Evolutionary conservation across 1,140 invertebrate species (phyloP).

Genomic region (Wasmannia auropunctata): DNA sequence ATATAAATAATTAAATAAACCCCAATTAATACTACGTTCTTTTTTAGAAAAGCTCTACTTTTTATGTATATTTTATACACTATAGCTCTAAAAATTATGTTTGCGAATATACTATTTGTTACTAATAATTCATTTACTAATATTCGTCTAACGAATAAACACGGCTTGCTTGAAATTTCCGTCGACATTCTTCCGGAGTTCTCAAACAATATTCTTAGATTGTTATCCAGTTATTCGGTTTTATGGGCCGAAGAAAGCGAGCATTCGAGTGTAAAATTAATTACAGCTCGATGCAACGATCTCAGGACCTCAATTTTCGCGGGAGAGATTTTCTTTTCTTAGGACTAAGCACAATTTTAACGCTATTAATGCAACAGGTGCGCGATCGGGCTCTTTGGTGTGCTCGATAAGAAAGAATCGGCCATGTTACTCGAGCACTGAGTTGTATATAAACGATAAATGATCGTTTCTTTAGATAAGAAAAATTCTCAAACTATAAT

Average conservation of each 20-base stretch:
- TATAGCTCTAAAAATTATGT: background rate
- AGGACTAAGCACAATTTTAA: constrained; percentile 35
- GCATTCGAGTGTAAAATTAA: constrained; percentile 38
- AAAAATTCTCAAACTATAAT: background rate
- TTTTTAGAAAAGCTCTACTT: background rate
- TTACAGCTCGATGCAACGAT: constrained; percentile 39
- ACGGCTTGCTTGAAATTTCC: background rate
- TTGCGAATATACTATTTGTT: background rate
- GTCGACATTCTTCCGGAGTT: background rate
- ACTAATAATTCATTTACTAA: background rate
- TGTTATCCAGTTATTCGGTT: background rate
- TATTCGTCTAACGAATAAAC: background rate
- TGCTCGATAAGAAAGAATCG: constrained; percentile 21
- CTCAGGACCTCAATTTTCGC: constrained; percentile 28
- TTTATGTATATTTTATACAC: background rate
- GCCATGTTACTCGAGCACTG: background rate
- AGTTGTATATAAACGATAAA: background rate
- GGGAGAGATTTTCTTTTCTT: constrained; percentile 47
- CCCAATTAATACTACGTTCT: background rate
- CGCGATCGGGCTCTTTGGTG: background rate
- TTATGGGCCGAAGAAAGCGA: constrained; percentile 14
- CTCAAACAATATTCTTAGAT: background rate
- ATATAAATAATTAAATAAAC: background rate
- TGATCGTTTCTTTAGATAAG: background rate
- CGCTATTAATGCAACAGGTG: constrained; percentile 55